Percentiles rank a stretch among this genome's conserved stretches.
These are phyloP conservation scores for Trimorus sp. DNA, from an alignment of 2,888 invertebrate genomes.

Conservation along the genomic window DNA sequence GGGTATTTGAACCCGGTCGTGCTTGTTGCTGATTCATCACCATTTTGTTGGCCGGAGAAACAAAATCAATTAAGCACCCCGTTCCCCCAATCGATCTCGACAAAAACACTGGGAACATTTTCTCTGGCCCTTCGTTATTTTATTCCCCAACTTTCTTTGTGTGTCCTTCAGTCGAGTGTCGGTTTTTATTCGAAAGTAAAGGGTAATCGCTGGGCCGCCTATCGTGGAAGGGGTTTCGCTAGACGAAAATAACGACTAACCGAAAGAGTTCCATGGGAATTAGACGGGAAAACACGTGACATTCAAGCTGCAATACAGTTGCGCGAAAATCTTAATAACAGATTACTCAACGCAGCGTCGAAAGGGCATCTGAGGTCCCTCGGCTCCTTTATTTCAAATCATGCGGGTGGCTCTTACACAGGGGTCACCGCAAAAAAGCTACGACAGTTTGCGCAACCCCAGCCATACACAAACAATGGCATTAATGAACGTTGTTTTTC, in stretches of 20 bases:
- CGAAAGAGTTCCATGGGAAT: conserved; percentile 31
- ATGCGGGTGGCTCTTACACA: conserved; percentile 56
- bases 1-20: not conserved
- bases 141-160: conserved; percentile 15
- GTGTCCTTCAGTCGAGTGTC: conserved; percentile 40
- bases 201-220: conserved; percentile 54
- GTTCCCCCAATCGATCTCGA: conserved; percentile 45
- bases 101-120: conserved; percentile 43
- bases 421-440: conserved; percentile 58
- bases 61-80: conserved; percentile 51
- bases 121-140: conserved; percentile 8
- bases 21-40: conserved; percentile 53
- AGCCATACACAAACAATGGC: conserved; percentile 54
- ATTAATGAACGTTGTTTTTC: conserved; percentile 61
- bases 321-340: conserved; percentile 57
- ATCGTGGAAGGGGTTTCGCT: conserved; percentile 49
- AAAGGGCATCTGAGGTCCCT: conserved; percentile 21
- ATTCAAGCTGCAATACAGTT: conserved; percentile 19
- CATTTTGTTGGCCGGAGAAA: conserved; percentile 41
- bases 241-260: conserved; percentile 39
- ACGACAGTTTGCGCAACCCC: conserved; percentile 50
- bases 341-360: conserved; percentile 55
- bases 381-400: conserved; percentile 52
- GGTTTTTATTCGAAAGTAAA: conserved; percentile 59
- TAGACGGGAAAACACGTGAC: conserved; percentile 33